Base-by-base conservation (phyloP, 2,113 vertebrate species). In the Sarotherodon lohbergeri region DNA sequence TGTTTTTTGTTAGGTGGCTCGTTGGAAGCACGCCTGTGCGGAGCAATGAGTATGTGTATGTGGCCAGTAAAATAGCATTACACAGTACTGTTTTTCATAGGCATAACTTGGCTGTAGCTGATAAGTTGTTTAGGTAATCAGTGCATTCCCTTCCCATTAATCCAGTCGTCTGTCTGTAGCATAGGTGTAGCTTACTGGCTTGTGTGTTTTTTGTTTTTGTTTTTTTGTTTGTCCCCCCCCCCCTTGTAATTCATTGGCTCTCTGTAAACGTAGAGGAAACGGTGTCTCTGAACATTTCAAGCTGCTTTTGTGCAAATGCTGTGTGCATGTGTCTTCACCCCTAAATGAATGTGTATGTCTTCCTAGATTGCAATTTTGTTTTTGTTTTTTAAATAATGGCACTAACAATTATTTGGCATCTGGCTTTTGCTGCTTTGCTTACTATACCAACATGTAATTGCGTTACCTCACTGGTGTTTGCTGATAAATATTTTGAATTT, bases 11-110 rank as follows among this genome's bases (percentile, higher is more conserved):
- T 96, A 98, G 98, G 97, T 98, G 98, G 98, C 97, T 97, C 86
- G 96, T 55, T 95, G 96, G 97, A 96, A 97, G 95, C 96, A 98
- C 97, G 46, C 97, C 98, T 82, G 91, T 97, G 94, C 94, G 95
- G 96, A 97, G 94, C 93, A 95, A 95, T 96, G 98, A 98, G 89
- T 98, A 98, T 94, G 96, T 97, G 98, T 99, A 98, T 93, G 98
- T 99, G 95, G 61, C 86, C 92, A 82, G 78, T 91, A 83, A 88
- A 88, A 80, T 52, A 48, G 85, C 82, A 68, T 59, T 36, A 81
- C 61, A 17, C 22, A 14, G 27, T 85, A 9, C 27, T 71, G 19
- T 80, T 76, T 27, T 78, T 54, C 6, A 2, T 87, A 66, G 76
- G 17, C 1, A 7, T 81, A 66, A 85, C 87, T n/a, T 93, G 82